Percentiles rank a stretch among this genome's conserved stretches.
These are phyloP conservation scores for Ophioninae sp. DNA, from an alignment of 2,888 invertebrate genomes.

Conservation along the genomic window DNA sequence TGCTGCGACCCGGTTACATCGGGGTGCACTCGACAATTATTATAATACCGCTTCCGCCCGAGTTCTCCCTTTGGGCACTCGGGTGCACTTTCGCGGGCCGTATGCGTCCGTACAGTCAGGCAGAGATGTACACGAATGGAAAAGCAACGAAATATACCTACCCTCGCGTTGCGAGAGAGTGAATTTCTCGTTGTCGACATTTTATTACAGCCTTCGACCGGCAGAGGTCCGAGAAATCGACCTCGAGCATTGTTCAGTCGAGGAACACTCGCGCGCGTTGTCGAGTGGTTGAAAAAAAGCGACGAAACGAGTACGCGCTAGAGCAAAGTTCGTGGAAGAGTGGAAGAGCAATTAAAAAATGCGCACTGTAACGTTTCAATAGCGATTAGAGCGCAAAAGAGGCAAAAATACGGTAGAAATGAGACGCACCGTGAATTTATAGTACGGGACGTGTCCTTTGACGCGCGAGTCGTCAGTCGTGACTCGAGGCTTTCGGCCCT, in stretches of 20 bases:
- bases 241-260: not conserved
- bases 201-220: slow-evolving; percentile 56
- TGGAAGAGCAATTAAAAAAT: slow-evolving; percentile 29
- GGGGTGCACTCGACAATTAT: slow-evolving; percentile 67
- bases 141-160: slow-evolving; percentile 25
- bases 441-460: not conserved
- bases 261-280: not conserved
- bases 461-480: not conserved
- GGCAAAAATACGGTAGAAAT: not conserved
- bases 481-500: not conserved
- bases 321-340: not conserved
- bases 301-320: not conserved
- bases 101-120: not conserved
- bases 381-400: slow-evolving; percentile 21
- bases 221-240: slow-evolving; percentile 47
- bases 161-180: slow-evolving; percentile 37
- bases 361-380: slow-evolving; percentile 20
- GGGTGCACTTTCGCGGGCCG: slow-evolving; percentile 7
- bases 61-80: slow-evolving; percentile 62
- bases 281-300: slow-evolving; percentile 12
- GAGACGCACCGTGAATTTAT: not conserved
- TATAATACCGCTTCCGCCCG: slow-evolving; percentile 65
- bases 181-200: slow-evolving; percentile 55
- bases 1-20: slow-evolving; percentile 63
- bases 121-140: slow-evolving; percentile 15